Conservation (phyloP, 2,113 vertebrate species). For the Sigmodon hispidus region DNA sequence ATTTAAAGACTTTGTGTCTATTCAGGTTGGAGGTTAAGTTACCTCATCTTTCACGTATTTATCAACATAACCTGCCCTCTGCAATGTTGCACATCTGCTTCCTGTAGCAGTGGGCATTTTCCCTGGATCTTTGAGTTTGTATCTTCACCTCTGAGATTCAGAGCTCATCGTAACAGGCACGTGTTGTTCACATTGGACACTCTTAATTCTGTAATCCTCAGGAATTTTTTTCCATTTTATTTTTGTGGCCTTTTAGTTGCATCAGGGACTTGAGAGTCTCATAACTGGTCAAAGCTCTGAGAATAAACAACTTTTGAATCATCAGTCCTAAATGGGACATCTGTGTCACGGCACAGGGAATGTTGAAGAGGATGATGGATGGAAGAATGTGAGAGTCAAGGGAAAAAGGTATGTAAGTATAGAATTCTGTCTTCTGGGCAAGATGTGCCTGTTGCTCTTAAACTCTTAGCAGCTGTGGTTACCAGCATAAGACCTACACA, state of each 20-base stretch:
- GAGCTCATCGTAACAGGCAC: background rate
- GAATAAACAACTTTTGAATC: background rate
- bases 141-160: rapidly evolving
- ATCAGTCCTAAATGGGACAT: background rate
- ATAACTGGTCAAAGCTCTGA: background rate
- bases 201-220: background rate
- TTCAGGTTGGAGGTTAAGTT: background rate
- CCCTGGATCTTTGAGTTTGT: rapidly evolving
- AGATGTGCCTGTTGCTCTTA: background rate
- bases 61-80: background rate
- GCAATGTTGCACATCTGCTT: background rate
- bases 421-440: background rate
- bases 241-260: background rate
- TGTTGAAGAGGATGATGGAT: no score
- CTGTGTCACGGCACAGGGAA: background rate
- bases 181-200: background rate
- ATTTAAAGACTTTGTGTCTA: background rate
- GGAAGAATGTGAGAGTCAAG: background rate
- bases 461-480: background rate
- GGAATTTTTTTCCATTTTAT: background rate
- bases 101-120: rapidly evolving
- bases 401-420: background rate
- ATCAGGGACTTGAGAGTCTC: background rate
- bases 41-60: background rate
- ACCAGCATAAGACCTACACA: background rate